Evolutionary conservation across 2,797 vertebrate genomes (phyloP), one percentile per base, ranked within the genome.

Genomic region (Nyctalus aviator): DNA sequence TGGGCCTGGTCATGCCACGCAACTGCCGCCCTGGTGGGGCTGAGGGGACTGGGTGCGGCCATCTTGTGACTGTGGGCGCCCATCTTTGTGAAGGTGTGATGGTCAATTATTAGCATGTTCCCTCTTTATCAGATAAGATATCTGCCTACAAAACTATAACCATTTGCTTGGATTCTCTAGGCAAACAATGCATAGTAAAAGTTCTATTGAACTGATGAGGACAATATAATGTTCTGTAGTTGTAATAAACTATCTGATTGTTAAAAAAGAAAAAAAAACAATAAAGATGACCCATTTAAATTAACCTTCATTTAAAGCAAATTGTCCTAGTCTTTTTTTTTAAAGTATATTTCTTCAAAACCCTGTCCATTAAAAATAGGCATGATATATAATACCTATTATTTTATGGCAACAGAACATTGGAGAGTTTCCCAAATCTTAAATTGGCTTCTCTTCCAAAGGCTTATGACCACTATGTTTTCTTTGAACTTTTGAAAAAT

Each of bases 281-380:
- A 15, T 77, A 68, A 72, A 85, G 44, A 7, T 64, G 66, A 84
- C 3, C 15, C 4, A 66, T 72, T 94, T 85, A 90, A 88, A 71
- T 55, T 84, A 92, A 89, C 35, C 7, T 91, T 82, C 35, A 83
- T 46, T 96, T 85, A 77, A 88, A 94, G 48, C 25, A 82, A 44
- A n/a, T 89, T 72, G 17, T 84, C 75, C 90, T 91, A 62, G 6
- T 85, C 23, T 37, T 4, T 46, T 44, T 44, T 37, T 53, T 77
- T 46, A 69, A 69, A 93, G 30, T 89, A 86, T 90, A 14, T 20
- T 32, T 91, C 23, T 89, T 87, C 76, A 86, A 86, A 95, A 95
- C 84, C 13, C 5, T 72, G 25, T 46, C 37, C 27, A 81, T 25
- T 84, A 92, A 94, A 90, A 66, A 41, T 85, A 15, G 21, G 10